These are phyloP conservation scores for Cheilosia impressa DNA, from an alignment of 2,888 invertebrate genomes.

Conservation along the genomic window DNA sequence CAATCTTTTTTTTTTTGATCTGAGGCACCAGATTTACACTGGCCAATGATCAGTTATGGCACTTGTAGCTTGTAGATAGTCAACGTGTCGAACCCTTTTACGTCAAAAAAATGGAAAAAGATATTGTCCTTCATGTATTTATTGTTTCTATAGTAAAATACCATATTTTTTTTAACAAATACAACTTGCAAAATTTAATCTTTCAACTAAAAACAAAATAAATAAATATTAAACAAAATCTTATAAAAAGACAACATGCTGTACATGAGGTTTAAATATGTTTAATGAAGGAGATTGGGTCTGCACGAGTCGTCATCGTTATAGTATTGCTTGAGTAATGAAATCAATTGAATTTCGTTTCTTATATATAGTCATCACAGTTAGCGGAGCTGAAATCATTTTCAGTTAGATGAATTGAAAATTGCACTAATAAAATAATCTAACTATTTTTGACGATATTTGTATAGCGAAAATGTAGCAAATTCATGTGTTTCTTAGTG, in stretches of 20 bases:
- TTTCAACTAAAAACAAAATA: slow-evolving; percentile 78
- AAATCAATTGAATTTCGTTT: slow-evolving; percentile 81
- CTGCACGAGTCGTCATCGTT: slow-evolving; percentile 78
- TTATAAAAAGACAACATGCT: slow-evolving; percentile 79
- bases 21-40: too few species aligned
- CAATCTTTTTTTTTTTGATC: too few species aligned
- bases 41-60: not conserved
- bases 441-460: slow-evolving; percentile 79
- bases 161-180: slow-evolving; percentile 81
- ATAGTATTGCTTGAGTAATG: slow-evolving; percentile 78
- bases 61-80: slow-evolving; percentile 1
- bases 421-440: slow-evolving; percentile 82
- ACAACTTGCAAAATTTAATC: slow-evolving; percentile 79
- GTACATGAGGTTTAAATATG: slow-evolving; percentile 77
- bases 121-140: slow-evolving; percentile 83
- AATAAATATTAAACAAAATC: slow-evolving; percentile 77
- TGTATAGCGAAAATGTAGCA: slow-evolving; percentile 76
- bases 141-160: slow-evolving; percentile 83
- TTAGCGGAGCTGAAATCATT: slow-evolving; percentile 84
- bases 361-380: slow-evolving; percentile 84
- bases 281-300: slow-evolving; percentile 77
- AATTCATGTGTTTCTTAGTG: slow-evolving; percentile 80
- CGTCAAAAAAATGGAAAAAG: slow-evolving; percentile 74
- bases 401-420: slow-evolving; percentile 80
- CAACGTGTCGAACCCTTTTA: not conserved